These are phyloP conservation scores for Megaceryle torquata DNA, from an alignment of 2,113 vertebrate genomes.

Conservation along the genomic window DNA sequence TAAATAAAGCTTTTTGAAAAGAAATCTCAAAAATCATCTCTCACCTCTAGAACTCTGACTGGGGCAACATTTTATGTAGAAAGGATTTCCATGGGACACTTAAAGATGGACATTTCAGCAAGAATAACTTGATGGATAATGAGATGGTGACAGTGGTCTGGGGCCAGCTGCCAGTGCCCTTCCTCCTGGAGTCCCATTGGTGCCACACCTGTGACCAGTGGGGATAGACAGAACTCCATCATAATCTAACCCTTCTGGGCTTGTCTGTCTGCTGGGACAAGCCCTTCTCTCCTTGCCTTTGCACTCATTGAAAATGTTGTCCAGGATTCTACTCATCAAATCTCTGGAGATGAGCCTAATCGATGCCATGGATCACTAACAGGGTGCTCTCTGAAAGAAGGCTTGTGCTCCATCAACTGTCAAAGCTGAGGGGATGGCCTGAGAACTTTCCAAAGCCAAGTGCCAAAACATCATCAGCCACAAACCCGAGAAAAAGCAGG, in stretches of 20 bases:
- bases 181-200: rapidly evolving
- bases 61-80: not conserved
- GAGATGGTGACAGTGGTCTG: not conserved
- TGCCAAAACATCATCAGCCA: not conserved
- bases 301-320: not conserved
- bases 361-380: not conserved
- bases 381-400: not conserved
- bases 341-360: not conserved
- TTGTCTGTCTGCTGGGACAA: not conserved
- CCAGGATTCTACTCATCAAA: not conserved
- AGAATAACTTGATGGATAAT: not conserved
- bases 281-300: not conserved
- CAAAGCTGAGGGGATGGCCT: not conserved
- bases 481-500: not conserved
- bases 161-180: not conserved
- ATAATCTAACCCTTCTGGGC: not conserved
- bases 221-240: not conserved
- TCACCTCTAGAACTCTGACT: not conserved
- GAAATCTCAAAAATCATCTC: not conserved
- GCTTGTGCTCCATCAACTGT: not conserved
- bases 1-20: not conserved
- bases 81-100: not conserved
- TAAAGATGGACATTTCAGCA: not conserved
- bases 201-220: not conserved
- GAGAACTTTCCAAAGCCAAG: not conserved